phyloP scores from a whole-genome alignment of 2,888 invertebrate species.

The Eupithecia centaureata region DNA sequence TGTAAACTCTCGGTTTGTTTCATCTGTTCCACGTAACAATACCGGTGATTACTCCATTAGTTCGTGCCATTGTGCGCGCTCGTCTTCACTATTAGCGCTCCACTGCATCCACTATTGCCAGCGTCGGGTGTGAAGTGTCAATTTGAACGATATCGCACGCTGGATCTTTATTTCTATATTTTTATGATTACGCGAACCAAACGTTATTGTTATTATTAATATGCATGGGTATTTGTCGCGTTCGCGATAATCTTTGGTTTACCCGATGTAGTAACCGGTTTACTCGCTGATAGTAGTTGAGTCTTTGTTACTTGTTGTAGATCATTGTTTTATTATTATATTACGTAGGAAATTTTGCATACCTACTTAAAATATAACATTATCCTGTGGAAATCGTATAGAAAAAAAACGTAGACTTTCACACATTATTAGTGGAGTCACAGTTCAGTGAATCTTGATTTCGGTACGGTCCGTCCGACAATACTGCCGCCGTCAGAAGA shows the following conservation, averaged over 20 bases:
- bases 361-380: too few species aligned
- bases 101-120: slow-evolving; percentile 4
- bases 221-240: not conserved
- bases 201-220: not conserved
- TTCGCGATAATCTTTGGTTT: not conserved
- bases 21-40: slow-evolving; percentile 12
- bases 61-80: slow-evolving; percentile 7
- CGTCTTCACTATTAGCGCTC: not conserved
- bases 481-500: too few species aligned
- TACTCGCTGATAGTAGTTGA: not conserved
- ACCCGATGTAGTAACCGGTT: not conserved
- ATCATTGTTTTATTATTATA: not conserved
- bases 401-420: not conserved
- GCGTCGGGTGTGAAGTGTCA: slow-evolving; percentile 22
- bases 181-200: not conserved
- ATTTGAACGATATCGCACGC: slow-evolving; percentile 19
- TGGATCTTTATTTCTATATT: not conserved
- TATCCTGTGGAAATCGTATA: not conserved
- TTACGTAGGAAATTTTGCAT: not conserved
- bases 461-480: too few species aligned
- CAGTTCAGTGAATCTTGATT: too few species aligned
- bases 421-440: too few species aligned
- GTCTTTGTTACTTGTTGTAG: not conserved
- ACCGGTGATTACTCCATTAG: slow-evolving; percentile 24
- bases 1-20: not conserved